phyloP scores from a whole-genome alignment of 2,113 vertebrate species.

The Plecturocebus donacophilus region DNA sequence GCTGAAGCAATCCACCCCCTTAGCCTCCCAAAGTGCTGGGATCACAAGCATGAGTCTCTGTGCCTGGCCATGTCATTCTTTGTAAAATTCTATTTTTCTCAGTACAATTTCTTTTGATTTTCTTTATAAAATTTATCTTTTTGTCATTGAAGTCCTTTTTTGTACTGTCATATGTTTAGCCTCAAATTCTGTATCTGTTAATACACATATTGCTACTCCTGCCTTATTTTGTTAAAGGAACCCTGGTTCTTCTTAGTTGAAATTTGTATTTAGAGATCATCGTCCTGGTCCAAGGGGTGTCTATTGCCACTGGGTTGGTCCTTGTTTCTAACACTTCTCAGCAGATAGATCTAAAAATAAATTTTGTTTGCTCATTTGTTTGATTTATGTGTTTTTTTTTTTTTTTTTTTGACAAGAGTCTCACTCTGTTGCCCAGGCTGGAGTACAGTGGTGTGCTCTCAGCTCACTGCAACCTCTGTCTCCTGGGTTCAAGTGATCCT shows the following conservation, averaged over 20 bases:
- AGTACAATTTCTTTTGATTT: background rate
- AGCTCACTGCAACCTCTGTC: too few species aligned
- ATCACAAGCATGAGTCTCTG: too few species aligned
- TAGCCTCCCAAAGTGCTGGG: too few species aligned
- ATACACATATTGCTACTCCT: rapidly evolving
- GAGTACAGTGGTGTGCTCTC: too few species aligned
- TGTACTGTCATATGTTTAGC: background rate
- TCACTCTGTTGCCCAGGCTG: too few species aligned
- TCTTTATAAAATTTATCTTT: background rate
- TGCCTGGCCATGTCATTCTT: too few species aligned
- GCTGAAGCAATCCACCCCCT: too few species aligned
- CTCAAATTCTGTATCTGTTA: background rate
- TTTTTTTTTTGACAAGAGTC: too few species aligned
- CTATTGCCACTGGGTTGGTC: rapidly evolving
- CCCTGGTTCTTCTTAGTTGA: rapidly evolving
- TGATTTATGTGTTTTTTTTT: too few species aligned
- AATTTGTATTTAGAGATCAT: background rate
- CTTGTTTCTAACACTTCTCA: rapidly evolving
- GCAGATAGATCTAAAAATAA: background rate
- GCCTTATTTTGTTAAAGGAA: background rate
- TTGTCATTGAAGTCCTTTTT: background rate
- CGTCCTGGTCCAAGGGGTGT: background rate
- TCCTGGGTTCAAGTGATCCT: too few species aligned
- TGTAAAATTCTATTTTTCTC: too few species aligned
- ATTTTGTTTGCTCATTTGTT: background rate